phyloP scores from a whole-genome alignment of 2,888 invertebrate species.

The Alcis repandata region DNA sequence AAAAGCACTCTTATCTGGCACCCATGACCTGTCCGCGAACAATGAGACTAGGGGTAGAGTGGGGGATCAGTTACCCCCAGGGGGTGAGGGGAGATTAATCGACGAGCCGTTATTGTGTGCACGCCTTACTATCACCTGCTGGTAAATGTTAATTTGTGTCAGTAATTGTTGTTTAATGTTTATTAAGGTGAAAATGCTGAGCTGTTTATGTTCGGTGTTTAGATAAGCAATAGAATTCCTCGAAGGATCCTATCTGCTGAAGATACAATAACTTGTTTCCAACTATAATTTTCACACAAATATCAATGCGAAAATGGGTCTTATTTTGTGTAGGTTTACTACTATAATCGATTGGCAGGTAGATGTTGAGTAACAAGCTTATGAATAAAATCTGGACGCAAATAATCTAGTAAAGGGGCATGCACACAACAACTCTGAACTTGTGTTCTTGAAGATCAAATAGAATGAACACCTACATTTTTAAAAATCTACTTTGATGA shows the following conservation, averaged over 20 bases:
- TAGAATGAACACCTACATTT: too few species aligned
- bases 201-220: constrained; percentile 12
- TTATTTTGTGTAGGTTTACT: neutral
- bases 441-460: too few species aligned
- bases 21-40: constrained; percentile 45
- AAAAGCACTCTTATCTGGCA: constrained; percentile 48
- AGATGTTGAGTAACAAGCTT: too few species aligned
- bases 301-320: neutral
- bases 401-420: too few species aligned
- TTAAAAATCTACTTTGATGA: too few species aligned
- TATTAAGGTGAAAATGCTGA: constrained; percentile 25
- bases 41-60: constrained; percentile 33
- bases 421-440: too few species aligned
- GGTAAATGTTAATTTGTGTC: constrained; percentile 43
- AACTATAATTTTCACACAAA: too few species aligned
- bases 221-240: neutral
- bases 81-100: constrained; percentile 44
- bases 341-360: neutral
- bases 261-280: neutral
- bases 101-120: constrained; percentile 38
- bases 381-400: too few species aligned
- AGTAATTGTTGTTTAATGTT: constrained; percentile 37
- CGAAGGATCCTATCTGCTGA: neutral
- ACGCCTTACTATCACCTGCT: constrained; percentile 41
- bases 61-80: constrained; percentile 17